phyloP scores from a whole-genome alignment of 1,140 invertebrate species.

The Papilio polytes region DNA sequence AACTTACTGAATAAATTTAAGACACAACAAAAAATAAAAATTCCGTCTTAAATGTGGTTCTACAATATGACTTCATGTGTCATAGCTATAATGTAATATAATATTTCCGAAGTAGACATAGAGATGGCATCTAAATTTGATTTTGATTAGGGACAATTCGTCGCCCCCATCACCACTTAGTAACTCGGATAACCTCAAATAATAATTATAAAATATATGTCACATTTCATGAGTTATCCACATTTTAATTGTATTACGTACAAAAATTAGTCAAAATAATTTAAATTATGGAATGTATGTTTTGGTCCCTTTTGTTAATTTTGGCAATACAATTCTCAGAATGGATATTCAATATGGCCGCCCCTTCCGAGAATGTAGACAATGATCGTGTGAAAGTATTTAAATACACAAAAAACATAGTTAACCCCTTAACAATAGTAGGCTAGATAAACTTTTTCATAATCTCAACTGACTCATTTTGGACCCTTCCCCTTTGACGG shows the following conservation, averaged over 20 bases:
- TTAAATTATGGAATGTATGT: not conserved
- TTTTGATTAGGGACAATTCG: conserved; percentile 74
- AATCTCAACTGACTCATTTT: conserved; percentile 41
- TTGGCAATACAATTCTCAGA: conserved; percentile 21
- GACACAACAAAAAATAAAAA: too few relatives aligned
- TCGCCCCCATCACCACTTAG: conserved; percentile 69
- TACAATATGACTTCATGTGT: too few relatives aligned
- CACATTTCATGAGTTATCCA: not conserved
- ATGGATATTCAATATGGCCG: not conserved
- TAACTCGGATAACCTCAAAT: conserved; percentile 62
- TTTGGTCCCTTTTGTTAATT: not conserved
- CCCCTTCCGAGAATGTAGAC: conserved; percentile 40
- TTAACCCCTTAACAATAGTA: conserved; percentile 52
- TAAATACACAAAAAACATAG: conserved; percentile 53
- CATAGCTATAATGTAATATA: not conserved
- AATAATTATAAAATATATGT: conserved; percentile 24
- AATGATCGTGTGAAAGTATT: conserved; percentile 58
- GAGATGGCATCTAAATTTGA: conserved; percentile 68
- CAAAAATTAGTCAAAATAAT: not conserved
- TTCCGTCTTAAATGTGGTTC: too few relatives aligned
- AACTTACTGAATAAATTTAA: too few relatives aligned
- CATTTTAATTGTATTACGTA: not conserved
- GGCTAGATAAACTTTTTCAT: conserved; percentile 46
- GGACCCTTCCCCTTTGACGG: conserved; percentile 57
- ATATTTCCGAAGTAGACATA: conserved; percentile 36